Percentiles rank a stretch among this genome's conserved stretches.
phyloP scores from a whole-genome alignment of 1,140 invertebrate genomes.

The Muscidifurax raptorellus region DNA sequence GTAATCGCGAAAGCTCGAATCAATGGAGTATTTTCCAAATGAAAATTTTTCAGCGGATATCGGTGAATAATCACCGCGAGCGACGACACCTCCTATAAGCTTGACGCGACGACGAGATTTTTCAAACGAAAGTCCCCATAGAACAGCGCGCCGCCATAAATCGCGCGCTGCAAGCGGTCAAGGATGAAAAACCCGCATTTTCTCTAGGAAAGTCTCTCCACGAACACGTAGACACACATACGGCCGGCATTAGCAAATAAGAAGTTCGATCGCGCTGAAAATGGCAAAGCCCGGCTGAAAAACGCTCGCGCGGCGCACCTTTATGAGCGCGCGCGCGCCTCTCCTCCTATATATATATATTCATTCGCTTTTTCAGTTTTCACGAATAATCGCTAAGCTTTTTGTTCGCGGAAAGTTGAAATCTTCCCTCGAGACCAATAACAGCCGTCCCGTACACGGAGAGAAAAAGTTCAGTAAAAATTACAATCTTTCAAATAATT shows the following conservation, averaged over 20 bases:
- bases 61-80: background rate
- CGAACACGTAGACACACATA: background rate
- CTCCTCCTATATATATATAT: background rate
- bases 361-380: too few species aligned
- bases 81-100: too few species aligned
- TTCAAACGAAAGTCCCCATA: background rate
- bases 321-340: conserved; percentile 10
- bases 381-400: too few species aligned
- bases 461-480: too few species aligned
- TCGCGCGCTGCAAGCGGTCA: background rate
- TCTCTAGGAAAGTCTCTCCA: conserved; percentile 25
- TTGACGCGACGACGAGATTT: conserved; percentile 9
- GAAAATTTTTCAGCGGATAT: background rate
- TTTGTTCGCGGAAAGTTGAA: too few species aligned
- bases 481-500: too few species aligned
- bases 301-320: conserved; percentile 26
- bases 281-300: conserved; percentile 19
- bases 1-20: background rate
- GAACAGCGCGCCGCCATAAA: background rate
- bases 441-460: too few species aligned
- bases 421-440: too few species aligned
- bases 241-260: conserved; percentile 25
- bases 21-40: background rate
- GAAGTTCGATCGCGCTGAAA: conserved; percentile 11
- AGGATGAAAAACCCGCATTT: conserved; percentile 36